Evolutionary conservation across 2,797 vertebrate genomes (phyloP).

Genomic region (Silurus lanzhouensis): DNA sequence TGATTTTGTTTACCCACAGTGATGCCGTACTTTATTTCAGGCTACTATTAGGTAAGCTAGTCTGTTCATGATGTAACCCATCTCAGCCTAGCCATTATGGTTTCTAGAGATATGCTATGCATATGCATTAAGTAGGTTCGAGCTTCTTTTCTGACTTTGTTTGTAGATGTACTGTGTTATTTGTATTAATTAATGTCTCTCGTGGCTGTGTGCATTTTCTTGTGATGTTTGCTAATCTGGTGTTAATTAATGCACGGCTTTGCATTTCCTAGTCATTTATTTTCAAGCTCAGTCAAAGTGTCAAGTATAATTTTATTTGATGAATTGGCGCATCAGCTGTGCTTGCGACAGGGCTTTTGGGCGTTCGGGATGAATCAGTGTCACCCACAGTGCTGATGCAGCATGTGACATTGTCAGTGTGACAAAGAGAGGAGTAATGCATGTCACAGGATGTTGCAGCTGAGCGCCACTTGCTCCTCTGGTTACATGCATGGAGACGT

Average conservation of each 20-base stretch:
- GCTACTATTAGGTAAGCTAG: not conserved
- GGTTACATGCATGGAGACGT: not conserved
- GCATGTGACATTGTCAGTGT: slow-evolving; percentile 50
- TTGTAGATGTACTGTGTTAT: not conserved
- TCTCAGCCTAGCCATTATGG: not conserved
- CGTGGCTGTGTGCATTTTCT: not conserved
- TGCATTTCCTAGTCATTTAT: slow-evolving; percentile 45
- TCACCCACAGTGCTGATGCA: slow-evolving; percentile 47
- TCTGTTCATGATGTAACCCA: not conserved
- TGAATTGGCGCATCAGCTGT: slow-evolving; percentile 47
- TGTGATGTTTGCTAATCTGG: slow-evolving; percentile 27
- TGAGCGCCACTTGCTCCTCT: not conserved
- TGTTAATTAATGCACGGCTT: slow-evolving; percentile 44
- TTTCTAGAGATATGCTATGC: too few species aligned
- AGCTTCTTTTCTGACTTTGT: not conserved
- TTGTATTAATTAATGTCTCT: slow-evolving; percentile 1
- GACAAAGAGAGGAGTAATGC: slow-evolving; percentile 33
- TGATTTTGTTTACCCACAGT: not conserved
- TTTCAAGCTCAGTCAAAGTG: slow-evolving; percentile 57
- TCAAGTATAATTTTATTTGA: slow-evolving; percentile 55
- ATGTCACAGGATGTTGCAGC: slow-evolving; percentile 5
- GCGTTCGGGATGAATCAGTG: slow-evolving; percentile 57
- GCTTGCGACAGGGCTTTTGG: slow-evolving; percentile 34
- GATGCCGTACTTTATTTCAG: not conserved
- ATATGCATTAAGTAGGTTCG: not conserved